Conservation (phyloP, 1,140 invertebrate species). For the Mamestra configurata region DNA sequence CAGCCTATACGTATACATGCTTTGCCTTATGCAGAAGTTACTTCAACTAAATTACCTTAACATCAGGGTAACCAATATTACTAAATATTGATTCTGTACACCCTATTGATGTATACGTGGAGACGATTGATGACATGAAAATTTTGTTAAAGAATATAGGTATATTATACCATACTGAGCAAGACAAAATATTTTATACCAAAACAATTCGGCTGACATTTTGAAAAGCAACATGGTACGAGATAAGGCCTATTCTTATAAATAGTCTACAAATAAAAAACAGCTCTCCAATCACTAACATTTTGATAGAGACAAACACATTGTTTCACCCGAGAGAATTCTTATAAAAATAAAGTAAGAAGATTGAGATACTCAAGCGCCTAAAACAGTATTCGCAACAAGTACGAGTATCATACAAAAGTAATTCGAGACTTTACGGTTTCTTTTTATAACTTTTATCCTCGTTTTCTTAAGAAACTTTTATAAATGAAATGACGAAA, state of each 20-base stretch:
- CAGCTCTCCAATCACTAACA: neutral
- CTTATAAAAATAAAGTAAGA: neutral
- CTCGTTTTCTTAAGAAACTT: neutral
- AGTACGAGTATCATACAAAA: neutral
- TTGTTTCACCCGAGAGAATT: constrained; percentile 1
- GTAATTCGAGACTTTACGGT: neutral
- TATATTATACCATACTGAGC: too few species aligned
- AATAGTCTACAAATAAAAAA: neutral
- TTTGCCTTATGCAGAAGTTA: too few species aligned
- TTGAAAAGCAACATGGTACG: neutral
- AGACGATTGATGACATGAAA: too few species aligned
- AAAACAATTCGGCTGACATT: neutral
- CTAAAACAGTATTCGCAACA: neutral
- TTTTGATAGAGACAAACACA: neutral
- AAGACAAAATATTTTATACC: neutral
- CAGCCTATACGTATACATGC: too few species aligned
- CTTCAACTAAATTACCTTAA: too few species aligned
- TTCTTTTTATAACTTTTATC: constrained; percentile 6
- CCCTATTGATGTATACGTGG: too few species aligned
- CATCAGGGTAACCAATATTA: too few species aligned
- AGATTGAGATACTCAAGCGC: neutral
- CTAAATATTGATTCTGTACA: too few species aligned
- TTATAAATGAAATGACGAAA: too few species aligned
- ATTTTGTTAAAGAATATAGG: too few species aligned
- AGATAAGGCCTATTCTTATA: neutral